Conservation (phyloP, 1,140 invertebrate genomes). For the Leptinotarsa texana region DNA sequence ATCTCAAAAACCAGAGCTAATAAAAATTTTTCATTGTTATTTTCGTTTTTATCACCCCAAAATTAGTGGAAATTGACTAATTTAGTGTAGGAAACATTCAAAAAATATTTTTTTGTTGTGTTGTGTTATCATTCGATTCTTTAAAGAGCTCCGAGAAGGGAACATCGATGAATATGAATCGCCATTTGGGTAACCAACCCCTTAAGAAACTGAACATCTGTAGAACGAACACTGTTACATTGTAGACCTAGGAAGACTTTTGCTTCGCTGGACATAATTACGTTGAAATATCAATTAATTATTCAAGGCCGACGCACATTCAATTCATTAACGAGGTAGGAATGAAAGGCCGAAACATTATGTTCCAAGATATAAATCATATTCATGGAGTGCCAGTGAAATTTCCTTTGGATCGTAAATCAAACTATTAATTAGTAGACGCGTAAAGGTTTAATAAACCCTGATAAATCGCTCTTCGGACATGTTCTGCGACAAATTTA, state of each 20-base stretch:
- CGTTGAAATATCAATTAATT: slow-evolving; percentile 1
- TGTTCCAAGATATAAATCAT: slow-evolving; percentile 4
- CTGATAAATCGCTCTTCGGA: slow-evolving; percentile 17
- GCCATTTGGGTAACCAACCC: no score
- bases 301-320: background rate
- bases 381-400: slow-evolving; percentile 21
- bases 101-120: no score
- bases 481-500: background rate
- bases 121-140: no score
- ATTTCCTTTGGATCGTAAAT: slow-evolving; percentile 22
- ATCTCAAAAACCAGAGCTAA: no score
- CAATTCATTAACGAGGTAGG: slow-evolving; percentile 5
- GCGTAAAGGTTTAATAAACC: slow-evolving; percentile 22
- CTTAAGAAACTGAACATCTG: background rate
- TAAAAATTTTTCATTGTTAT: no score
- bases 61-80: no score
- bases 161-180: no score
- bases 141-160: no score
- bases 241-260: background rate
- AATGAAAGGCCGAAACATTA: background rate
- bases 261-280: background rate
- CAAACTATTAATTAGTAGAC: slow-evolving; percentile 20
- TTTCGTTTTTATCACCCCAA: no score
- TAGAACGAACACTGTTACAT: background rate
- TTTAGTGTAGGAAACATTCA: no score